Conservation (phyloP, 2,888 invertebrate genomes). For the Elmis aenea region DNA sequence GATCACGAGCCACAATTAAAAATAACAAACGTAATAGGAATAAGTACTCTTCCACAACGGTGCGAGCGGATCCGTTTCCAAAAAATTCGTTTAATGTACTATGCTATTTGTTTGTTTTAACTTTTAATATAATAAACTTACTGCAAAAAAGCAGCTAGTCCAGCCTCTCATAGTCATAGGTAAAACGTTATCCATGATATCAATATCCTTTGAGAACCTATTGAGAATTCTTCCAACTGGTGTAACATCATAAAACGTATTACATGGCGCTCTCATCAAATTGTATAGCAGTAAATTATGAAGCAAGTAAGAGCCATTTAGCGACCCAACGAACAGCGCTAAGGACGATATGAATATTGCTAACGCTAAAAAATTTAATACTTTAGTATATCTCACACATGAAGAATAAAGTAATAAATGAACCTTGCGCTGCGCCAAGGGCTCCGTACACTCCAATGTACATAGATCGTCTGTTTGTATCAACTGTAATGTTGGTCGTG, state of each 20-base stretch:
- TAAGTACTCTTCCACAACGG: no score
- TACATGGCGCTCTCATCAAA: conserved; percentile 62
- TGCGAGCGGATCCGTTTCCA: no score
- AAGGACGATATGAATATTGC: conserved; percentile 62
- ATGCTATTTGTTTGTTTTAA: no score
- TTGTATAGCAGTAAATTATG: conserved; percentile 61
- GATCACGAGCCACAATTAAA: no score
- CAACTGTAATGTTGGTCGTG: conserved; percentile 51
- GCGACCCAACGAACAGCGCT: conserved; percentile 62
- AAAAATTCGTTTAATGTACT: no score
- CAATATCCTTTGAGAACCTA: conserved; percentile 71
- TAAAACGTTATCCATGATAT: conserved; percentile 65
- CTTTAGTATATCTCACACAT: background rate
- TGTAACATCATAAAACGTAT: conserved; percentile 75
- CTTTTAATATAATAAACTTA: conserved; percentile 36
- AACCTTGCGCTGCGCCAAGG: conserved; percentile 84
- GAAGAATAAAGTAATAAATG: background rate
- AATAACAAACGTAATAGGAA: no score
- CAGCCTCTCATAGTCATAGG: conserved; percentile 69
- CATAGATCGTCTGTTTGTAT: conserved; percentile 62
- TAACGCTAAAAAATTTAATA: conserved; percentile 52
- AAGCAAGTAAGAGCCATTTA: conserved; percentile 58
- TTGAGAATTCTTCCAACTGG: conserved; percentile 75
- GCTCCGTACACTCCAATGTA: conserved; percentile 88
- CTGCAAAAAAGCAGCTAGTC: conserved; percentile 62